Base-by-base conservation (phyloP, 2,888 invertebrate genomes). In the Cataglyphis rosenhaueri region DNA sequence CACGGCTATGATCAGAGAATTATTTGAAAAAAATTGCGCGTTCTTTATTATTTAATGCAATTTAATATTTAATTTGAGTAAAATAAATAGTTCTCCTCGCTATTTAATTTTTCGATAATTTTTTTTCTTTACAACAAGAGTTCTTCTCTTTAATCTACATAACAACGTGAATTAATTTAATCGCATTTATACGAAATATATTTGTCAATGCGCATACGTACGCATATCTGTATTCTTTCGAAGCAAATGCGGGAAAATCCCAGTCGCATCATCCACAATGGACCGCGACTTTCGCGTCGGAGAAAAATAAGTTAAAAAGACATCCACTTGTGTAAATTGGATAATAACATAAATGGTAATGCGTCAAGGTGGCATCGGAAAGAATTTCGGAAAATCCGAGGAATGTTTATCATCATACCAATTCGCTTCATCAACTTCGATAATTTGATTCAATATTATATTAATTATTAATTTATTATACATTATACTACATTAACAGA, bases 181-280 rank as follows among this genome's bases (percentile, higher is more conserved):
- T 18, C 52, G 9, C 21, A 44, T 3, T 61, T 15, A 32, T 25
- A 15, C 35, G 1, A 41, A 41, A 6, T 15, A 44, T 44, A 32
- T 1, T 25, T 6, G 3, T 62, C 9, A 62, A 21, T 5, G 41
- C 1, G 9, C 0, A 3, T 62, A n/a, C 8, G 0, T 62, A 61
- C 9, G 15, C 32, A 44, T 52, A n/a, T 8, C 1, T 48, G 6
- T 8, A 52, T 2, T n/a, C 44, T 74, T 74, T 73, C 32, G 21
- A 25, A 52, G 18, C 71, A 44, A 21, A 75, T 21, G n/a, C 25
- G 64, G 74, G 64, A 64, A 74, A 75, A 48, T 75, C 74, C 74
- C 65, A 44, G 25, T 62, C 62, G 74, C 48, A 48, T 75, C 65
- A 57, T 44, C 18, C 18, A 21, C 1, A 6, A 62, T 35, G 44